phyloP scores from a whole-genome alignment of 2,888 invertebrate genomes.

The Apantesis nais region DNA sequence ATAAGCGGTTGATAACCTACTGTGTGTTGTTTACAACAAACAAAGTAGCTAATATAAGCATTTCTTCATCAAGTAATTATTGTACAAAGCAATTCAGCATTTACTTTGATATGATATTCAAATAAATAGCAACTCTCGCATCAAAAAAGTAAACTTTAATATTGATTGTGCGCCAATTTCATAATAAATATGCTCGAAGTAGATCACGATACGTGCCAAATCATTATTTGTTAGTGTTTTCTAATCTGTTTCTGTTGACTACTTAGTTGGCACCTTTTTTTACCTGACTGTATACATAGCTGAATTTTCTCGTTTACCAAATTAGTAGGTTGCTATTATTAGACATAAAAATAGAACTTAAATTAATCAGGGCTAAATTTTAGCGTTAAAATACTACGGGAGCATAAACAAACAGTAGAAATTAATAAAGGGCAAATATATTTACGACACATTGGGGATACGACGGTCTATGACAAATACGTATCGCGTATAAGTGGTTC shows the following conservation, averaged over 20 bases:
- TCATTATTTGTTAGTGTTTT: neutral
- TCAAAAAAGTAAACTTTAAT: neutral
- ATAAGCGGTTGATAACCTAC: neutral
- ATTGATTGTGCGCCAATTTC: neutral
- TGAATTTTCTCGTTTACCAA: too few relatives aligned
- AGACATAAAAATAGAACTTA: too few relatives aligned
- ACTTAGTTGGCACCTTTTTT: neutral
- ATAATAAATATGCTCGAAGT: neutral
- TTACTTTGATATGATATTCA: neutral
- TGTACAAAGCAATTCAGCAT: neutral
- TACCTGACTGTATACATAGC: too few relatives aligned
- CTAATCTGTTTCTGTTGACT: neutral
- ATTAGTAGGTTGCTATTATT: too few relatives aligned
- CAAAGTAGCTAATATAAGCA: neutral
- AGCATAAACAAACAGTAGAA: too few relatives aligned
- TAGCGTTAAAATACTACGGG: too few relatives aligned
- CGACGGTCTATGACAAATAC: too few relatives aligned
- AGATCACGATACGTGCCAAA: neutral
- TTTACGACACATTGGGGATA: too few relatives aligned
- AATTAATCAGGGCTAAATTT: too few relatives aligned
- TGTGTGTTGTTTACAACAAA: conserved; percentile 1
- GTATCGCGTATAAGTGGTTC: too few relatives aligned
- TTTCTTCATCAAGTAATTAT: neutral
- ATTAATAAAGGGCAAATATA: too few relatives aligned
- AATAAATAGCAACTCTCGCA: neutral